Percentiles rank a stretch among this genome's conserved stretches.
phyloP scores from a whole-genome alignment of 2,113 vertebrate species.

The Proteles cristata region DNA sequence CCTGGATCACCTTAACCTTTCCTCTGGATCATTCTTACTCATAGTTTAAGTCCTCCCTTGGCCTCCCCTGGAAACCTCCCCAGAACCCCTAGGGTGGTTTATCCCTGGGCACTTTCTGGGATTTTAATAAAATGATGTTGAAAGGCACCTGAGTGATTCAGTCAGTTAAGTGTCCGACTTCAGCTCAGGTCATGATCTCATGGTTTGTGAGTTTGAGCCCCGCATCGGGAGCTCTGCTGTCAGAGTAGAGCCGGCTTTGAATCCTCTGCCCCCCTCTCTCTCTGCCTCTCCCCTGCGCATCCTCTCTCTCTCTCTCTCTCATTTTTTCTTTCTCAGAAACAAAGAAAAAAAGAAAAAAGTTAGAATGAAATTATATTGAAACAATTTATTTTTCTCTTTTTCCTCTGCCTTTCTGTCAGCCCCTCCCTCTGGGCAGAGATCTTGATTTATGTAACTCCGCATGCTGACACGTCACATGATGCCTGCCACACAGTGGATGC shows the following conservation, averaged over 20 bases:
- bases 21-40: not conserved
- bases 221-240: too few relatives aligned
- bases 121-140: not conserved
- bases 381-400: not conserved
- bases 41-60: not conserved
- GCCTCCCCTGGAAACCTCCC: not conserved
- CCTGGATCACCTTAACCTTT: not conserved
- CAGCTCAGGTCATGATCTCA: too few relatives aligned
- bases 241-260: too few relatives aligned
- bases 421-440: not conserved
- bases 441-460: not conserved
- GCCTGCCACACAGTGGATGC: not conserved
- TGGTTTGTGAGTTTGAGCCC: too few relatives aligned
- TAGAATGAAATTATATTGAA: not conserved
- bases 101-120: not conserved
- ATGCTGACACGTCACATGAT: not conserved
- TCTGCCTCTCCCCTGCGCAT: too few relatives aligned
- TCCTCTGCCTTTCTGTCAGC: not conserved
- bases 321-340: too few relatives aligned
- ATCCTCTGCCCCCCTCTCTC: too few relatives aligned
- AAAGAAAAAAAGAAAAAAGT: too few relatives aligned
- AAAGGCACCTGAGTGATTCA: too few relatives aligned
- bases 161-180: too few relatives aligned
- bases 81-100: not conserved
- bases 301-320: too few relatives aligned